Evolutionary conservation across 2,888 invertebrate genomes (phyloP).

Genomic region (Catonia carolina): DNA sequence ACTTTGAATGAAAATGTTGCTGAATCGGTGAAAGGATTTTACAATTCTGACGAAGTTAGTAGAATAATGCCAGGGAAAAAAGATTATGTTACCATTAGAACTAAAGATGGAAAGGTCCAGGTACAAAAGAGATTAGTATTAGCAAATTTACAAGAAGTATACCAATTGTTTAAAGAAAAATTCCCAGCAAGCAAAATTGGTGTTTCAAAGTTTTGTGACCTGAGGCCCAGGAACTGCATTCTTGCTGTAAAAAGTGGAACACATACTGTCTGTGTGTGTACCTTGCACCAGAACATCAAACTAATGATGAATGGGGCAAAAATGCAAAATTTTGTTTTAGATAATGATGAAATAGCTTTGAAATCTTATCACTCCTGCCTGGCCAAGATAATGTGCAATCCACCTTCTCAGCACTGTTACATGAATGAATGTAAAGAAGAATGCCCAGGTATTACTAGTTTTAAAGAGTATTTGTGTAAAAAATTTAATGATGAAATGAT

Average conservation of each 20-base stretch:
- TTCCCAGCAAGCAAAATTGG: background rate
- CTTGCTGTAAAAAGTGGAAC: too few species aligned
- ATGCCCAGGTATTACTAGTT: conserved; percentile 5
- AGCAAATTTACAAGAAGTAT: conserved; percentile 1
- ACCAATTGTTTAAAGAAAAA: background rate
- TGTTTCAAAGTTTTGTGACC: conserved; percentile 5
- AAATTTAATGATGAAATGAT: too few species aligned
- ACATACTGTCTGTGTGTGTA: conserved; percentile 7
- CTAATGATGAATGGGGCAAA: conserved; percentile 8
- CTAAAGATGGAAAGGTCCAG: conserved; percentile 6
- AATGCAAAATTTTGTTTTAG: too few species aligned
- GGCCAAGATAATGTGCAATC: conserved; percentile 17
- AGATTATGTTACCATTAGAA: conserved; percentile 23
- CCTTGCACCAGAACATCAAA: conserved; percentile 1
- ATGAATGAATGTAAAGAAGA: conserved; percentile 11
- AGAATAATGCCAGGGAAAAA: conserved; percentile 8
- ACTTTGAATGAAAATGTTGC: background rate
- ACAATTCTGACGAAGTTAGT: background rate
- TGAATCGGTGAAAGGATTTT: background rate
- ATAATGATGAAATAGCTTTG: too few species aligned
- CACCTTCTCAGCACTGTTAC: conserved; percentile 16
- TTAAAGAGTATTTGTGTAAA: conserved; percentile 9
- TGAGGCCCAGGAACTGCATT: too few species aligned
- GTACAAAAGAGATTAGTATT: conserved; percentile 3
- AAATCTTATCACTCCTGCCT: too few species aligned